Evolutionary conservation across 2,113 vertebrate genomes (phyloP).

Genomic region (Ondatra zibethicus): DNA sequence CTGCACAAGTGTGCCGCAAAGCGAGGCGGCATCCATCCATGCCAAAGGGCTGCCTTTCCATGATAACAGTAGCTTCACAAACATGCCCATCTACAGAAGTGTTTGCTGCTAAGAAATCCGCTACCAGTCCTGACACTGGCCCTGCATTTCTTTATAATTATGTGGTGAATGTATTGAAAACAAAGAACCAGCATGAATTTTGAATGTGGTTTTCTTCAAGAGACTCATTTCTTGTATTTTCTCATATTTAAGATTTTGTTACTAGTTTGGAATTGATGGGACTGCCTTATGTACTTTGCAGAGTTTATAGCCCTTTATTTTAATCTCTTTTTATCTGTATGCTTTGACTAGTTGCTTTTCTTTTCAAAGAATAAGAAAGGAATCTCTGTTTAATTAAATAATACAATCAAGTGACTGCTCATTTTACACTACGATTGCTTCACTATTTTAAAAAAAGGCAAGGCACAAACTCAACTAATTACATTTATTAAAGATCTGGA

Average conservation of each 20-base stretch:
- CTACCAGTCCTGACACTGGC: not conserved
- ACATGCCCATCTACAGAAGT: not conserved
- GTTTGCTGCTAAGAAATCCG: not conserved
- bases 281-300: constrained; percentile 53
- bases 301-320: constrained; percentile 71
- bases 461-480: constrained; percentile 73
- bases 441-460: constrained; percentile 60
- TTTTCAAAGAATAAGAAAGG: constrained; percentile 52
- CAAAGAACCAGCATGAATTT: constrained; percentile 44
- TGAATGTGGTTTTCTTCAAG: not conserved
- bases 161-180: not conserved
- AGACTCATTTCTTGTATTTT: constrained; percentile 56
- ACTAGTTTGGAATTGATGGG: constrained; percentile 41
- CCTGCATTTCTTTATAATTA: constrained; percentile 30
- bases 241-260: constrained; percentile 61
- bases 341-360: constrained; percentile 64
- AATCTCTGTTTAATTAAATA: constrained; percentile 78
- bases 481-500: constrained; percentile 75
- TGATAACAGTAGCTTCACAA: not conserved
- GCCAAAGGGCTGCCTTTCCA: not conserved
- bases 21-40: not conserved
- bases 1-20: not conserved
- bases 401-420: constrained; percentile 78
- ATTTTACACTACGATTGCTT: constrained; percentile 71
- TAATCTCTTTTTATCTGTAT: constrained; percentile 55